A percentile compares a stretch with the other conserved stretches of the same genome.
phyloP scores from a whole-genome alignment of 2,888 invertebrate species.

The Cactoblastis cactorum region DNA sequence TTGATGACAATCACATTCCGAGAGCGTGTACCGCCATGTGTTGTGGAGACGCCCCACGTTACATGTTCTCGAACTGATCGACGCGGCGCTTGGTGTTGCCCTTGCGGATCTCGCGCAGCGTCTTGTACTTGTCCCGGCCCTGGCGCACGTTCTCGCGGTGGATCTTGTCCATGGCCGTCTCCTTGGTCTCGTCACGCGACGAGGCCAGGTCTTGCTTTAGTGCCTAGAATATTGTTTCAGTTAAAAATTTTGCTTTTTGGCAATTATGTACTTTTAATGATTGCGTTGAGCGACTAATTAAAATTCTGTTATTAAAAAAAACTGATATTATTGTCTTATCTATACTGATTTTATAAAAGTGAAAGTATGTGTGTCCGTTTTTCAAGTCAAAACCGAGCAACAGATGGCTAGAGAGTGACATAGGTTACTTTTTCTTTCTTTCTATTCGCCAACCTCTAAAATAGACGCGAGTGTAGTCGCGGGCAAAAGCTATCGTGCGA shows the following conservation, averaged over 20 bases:
- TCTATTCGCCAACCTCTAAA: too few species aligned
- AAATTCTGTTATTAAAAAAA: too few species aligned
- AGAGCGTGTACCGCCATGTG: slow-evolving; percentile 7
- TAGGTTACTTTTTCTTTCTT: too few species aligned
- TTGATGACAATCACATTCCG: background rate
- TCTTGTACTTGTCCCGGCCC: slow-evolving; percentile 99
- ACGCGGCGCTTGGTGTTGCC: slow-evolving; percentile 99
- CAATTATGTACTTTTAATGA: too few species aligned
- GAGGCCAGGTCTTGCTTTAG: slow-evolving; percentile 97
- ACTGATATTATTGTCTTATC: too few species aligned
- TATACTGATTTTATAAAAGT: too few species aligned
- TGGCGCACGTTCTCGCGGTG: slow-evolving; percentile 99
- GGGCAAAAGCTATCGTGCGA: too few species aligned
- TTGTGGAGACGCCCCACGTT: slow-evolving; percentile 46
- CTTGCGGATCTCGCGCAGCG: slow-evolving; percentile 98
- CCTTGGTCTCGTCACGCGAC: slow-evolving; percentile 95
- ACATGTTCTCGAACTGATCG: slow-evolving; percentile 99
- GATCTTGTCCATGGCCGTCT: slow-evolving; percentile 97
- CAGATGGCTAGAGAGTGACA: too few species aligned
- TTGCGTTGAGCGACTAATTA: too few species aligned
- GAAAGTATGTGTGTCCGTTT: too few species aligned
- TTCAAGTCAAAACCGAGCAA: too few species aligned
- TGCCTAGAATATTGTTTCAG: slow-evolving; percentile 77
- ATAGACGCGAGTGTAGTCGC: too few species aligned
- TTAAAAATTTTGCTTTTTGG: background rate